Evolutionary conservation across 2,113 vertebrate species (phyloP), one percentile per base, ranked within the genome.

Genomic region (Strix aluco): DNA sequence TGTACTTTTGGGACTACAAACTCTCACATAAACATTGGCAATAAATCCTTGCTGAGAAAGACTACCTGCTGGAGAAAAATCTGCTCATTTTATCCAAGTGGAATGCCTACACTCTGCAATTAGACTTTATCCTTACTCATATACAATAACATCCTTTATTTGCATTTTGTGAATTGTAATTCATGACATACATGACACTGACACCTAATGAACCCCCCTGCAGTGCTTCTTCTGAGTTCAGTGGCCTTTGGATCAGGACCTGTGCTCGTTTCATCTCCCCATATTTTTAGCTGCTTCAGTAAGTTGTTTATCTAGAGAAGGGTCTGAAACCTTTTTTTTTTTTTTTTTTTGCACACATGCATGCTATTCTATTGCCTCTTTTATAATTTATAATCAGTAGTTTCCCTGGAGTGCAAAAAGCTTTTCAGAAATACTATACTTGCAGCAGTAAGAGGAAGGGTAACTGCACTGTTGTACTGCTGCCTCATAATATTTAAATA

Each of bases 311-410:
- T 52, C 47, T 67, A 79, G 9, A 79, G 12, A 78, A 94, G 20
- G 30, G 22, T 70, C 59, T 77, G 59, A 87, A 84, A 58, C 34
- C 16, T 62, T 13, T 42, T 23, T 2, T n/a, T 62, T 12, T 38
- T 70, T 62, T 52, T 26, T 49, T 13, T 46, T 16, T 25, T 23
- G 6, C 47, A 57, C 36, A 62, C 11, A 61, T 57, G 63, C 38
- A 66, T 59, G 27, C 73, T 81, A 91, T 44, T 92, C 57, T 77
- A 46, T 87, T 87, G 61, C 93, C 46, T 93, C 44, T 93, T 95
- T 57, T 62, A 94, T 95, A 94, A 97, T 96, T 93, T 90, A 94
- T 75, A 66, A 61, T 36, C 63, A 87, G 44, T 38, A 86, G 58
- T 66, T 91, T 75, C 74, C 83, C 80, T 72, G 55, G 77, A 95